Evolutionary conservation across 2,888 invertebrate species (phyloP).

Genomic region (Achlya flavicornis): DNA sequence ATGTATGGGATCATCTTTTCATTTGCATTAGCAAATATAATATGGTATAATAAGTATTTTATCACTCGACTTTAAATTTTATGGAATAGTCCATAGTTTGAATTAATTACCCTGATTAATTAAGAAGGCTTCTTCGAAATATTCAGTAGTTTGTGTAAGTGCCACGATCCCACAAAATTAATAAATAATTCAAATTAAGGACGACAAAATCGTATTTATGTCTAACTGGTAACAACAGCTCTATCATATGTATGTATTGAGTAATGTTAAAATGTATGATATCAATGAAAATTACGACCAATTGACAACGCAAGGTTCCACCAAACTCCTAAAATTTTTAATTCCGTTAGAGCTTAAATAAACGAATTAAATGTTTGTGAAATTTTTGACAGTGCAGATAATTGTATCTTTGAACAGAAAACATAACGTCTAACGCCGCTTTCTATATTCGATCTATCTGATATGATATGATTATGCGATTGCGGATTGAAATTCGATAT

Average conservation of each 20-base stretch:
- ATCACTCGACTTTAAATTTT: constrained; percentile 6
- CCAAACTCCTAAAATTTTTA: constrained; percentile 39
- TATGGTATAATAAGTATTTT: neutral
- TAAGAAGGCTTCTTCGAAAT: constrained; percentile 18
- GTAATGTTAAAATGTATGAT: constrained; percentile 39
- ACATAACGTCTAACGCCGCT: no score
- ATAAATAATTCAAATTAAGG: constrained; percentile 56
- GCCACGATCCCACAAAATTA: neutral
- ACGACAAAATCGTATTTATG: constrained; percentile 45
- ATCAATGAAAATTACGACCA: constrained; percentile 61
- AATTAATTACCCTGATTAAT: constrained; percentile 46
- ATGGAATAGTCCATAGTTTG: constrained; percentile 43
- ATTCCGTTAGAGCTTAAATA: neutral
- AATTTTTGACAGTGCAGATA: neutral
- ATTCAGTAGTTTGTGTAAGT: constrained; percentile 3
- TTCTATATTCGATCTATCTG: no score
- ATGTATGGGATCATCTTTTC: neutral
- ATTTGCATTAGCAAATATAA: constrained; percentile 1
- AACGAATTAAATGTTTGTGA: neutral
- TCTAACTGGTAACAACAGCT: constrained; percentile 77
- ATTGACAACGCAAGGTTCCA: constrained; percentile 59
- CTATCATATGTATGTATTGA: constrained; percentile 51
- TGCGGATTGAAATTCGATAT: no score
- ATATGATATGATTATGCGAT: no score
- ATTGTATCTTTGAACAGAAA: no score